A percentile compares a stretch with the other conserved stretches of the same genome.
These are phyloP conservation scores for Phymanthus crucifer DNA, from an alignment of 92 coral and sea anemone genomes.

Conservation along the genomic window DNA sequence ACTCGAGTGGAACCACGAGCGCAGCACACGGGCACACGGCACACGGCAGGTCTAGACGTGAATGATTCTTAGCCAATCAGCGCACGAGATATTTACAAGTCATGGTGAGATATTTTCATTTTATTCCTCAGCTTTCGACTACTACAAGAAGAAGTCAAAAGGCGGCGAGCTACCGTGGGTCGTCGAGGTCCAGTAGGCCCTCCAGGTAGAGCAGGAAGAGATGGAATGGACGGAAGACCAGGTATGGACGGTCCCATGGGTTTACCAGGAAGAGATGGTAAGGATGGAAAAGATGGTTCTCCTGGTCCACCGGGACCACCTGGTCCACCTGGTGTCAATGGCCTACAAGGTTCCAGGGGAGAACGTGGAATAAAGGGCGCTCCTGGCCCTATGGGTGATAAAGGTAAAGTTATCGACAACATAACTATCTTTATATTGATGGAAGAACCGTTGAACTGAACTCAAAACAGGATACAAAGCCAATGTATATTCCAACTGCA, in stretches of 20 bases:
- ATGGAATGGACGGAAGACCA: slow-evolving; percentile 64
- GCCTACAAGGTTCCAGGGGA: slow-evolving; percentile 58
- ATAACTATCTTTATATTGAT: too few species aligned
- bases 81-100: too few species aligned
- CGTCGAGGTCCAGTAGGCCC: slow-evolving; percentile 60
- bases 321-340: slow-evolving; percentile 78
- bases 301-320: slow-evolving; percentile 64
- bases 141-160: slow-evolving; percentile 49
- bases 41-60: too few species aligned
- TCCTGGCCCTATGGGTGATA: slow-evolving; percentile 25
- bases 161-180: slow-evolving; percentile 17
- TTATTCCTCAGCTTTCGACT: slow-evolving; percentile 27
- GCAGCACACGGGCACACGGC: too few species aligned
- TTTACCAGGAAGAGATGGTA: slow-evolving; percentile 71
- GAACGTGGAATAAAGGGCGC: slow-evolving; percentile 56
- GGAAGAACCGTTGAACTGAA: too few species aligned
- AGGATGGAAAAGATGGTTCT: slow-evolving; percentile 66
- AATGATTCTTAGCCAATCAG: too few species aligned
- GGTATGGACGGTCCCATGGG: slow-evolving; percentile 80
- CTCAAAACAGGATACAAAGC: too few species aligned
- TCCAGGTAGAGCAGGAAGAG: slow-evolving; percentile 58
- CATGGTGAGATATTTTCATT: neutral
- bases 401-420: slow-evolving; percentile 29
- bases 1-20: too few species aligned
- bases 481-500: too few species aligned